Evolutionary conservation across 2,888 invertebrate species (phyloP), one percentile per base, ranked within the genome.

Genomic region (Drosophila quasianomalipes): DNA sequence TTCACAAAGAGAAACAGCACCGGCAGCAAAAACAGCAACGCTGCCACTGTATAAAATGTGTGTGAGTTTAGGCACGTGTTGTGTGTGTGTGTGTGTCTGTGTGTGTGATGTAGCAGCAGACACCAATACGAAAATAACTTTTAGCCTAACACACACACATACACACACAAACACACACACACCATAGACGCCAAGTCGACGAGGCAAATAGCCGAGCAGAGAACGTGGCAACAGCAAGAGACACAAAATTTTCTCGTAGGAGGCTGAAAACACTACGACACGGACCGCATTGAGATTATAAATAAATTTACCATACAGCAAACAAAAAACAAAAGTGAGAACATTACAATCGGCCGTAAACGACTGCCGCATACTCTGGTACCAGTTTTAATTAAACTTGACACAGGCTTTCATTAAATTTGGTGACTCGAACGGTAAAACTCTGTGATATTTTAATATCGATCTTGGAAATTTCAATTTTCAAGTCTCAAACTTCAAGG

Each of bases 71-170:
- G 70, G 64, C 69, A 66, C 55, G 74, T 80, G 74, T 66, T 51
- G 31, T 57, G 16, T 53, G 14, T 35, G 26, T 41, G 31, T 30
- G 64, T 31, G 33, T 60, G 26, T 57, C 10, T 52, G 28, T 61
- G 26, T 58, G 33, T 44, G 28, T 67, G 61, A 41, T 67, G 53
- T 69, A 26, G 58, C 63, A 26, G 33, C 47, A 41, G 51, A 55
- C 39, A 83, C 68, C 66, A 69, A 70, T 75, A 88, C 74, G 19
- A 82, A 85, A 89, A 89, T 85, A 89, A 66, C 82, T 82, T 85
- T 78, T 64, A 80, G 81, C 80, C 39, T 53, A 57, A 64, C 44
- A 39, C 10, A 30, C 22, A 41, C 22, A 61, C 39, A 51, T 3
- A 37, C 19, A 41, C 19, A 41, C 39, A 44, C 6, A 14, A 35